Evolutionary conservation across 2,888 invertebrate species (phyloP), one percentile per base, ranked within the genome.

Genomic region (Stictocephala bisonia): DNA sequence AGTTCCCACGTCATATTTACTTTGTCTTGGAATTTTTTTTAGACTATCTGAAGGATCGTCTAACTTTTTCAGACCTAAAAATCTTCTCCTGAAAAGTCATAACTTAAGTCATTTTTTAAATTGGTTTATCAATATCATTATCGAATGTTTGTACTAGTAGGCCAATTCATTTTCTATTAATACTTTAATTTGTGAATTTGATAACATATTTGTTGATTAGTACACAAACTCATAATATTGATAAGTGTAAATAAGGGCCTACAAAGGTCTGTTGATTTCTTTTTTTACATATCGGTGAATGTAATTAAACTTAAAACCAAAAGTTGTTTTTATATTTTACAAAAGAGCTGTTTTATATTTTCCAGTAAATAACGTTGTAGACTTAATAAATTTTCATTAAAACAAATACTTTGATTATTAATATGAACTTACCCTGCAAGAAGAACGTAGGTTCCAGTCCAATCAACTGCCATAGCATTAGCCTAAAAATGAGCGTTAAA

Each of bases 1-100:
- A 13, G 94, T 93, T 3, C 93, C 93, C 0, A 96, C 94, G 83
- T 97, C 96, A 84, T 96, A 96, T 86, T 97, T 96, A 82, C 95
- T 96, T 81, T 95, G 93, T 20, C 95, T 87, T 27, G 92, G 91
- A 81, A 94, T 93, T 80, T 94, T 94, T 77, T 90, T 90, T 9
- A 94, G 86, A 0, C 89, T 87, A 79, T 90, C 91, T 9, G 87
- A 87, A 0, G 90, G 87, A 67, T 90, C 89, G 76, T 92, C 91
- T 58, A 96, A 85, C 79, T 91, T 90, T 79, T 95, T 90, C 66
- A 95, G 88, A 1, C 95, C 95, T 72, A 96, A 87, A 85, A 92
- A 93, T 79, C 94, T 86, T 41, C 90, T 87, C 6, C 91, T 91
- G 80, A 44, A 15, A 13, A 40, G n/a, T n/a, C n/a, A n/a, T n/a